A percentile compares a stretch with the other conserved stretches of the same genome.
Conservation (phyloP, 2,113 vertebrate genomes). For the Tychaedon coryphoeus region DNA sequence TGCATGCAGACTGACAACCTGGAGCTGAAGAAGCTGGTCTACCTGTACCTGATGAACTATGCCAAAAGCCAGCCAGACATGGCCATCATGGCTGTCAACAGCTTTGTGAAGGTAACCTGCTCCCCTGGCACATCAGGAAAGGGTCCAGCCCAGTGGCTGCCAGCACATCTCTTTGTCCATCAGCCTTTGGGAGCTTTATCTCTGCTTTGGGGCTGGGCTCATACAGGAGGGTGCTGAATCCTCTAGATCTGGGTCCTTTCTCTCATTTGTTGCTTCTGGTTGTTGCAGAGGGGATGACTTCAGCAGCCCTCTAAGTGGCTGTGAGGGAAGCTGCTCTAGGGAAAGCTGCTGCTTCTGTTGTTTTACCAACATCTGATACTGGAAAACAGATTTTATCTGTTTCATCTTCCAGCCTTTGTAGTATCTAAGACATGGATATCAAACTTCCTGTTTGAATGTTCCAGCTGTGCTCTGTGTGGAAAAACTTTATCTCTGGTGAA, state of each 20-base stretch:
- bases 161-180: background rate
- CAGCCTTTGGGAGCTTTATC: background rate
- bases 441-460: background rate
- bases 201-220: background rate
- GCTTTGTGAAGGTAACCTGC: slow-evolving; percentile 92
- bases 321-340: background rate
- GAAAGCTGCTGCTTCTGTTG: background rate
- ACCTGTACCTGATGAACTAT: slow-evolving; percentile 98
- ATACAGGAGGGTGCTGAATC: background rate
- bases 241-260: background rate
- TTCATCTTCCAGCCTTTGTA: background rate
- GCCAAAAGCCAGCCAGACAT: slow-evolving; percentile 99
- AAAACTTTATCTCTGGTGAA: background rate
- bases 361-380: background rate
- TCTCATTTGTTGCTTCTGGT: background rate
- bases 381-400: background rate
- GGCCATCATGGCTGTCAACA: slow-evolving; percentile 99
- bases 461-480: background rate
- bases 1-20: slow-evolving; percentile 99
- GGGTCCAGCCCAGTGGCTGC: background rate
- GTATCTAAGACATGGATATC: background rate
- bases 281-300: background rate
- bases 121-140: background rate
- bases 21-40: slow-evolving; percentile 97
- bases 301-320: background rate